These are phyloP conservation scores for Drosophila kanapiae DNA, from an alignment of 1,140 invertebrate species.

Conservation along the genomic window DNA sequence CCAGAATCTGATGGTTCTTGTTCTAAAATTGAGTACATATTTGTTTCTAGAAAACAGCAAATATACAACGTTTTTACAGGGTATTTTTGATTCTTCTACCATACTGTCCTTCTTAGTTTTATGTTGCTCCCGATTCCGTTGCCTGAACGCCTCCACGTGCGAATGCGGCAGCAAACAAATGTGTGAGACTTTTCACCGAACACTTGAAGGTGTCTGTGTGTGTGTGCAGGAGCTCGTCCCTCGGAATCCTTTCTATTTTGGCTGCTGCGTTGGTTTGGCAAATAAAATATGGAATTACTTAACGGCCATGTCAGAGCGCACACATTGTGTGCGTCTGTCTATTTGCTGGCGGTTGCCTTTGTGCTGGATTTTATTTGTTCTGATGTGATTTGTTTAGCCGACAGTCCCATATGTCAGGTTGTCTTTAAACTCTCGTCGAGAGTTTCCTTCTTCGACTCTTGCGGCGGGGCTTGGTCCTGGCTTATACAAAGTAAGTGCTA, in stretches of 20 bases:
- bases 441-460: constrained; percentile 7
- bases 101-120: not conserved
- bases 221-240: not conserved
- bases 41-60: not conserved
- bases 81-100: not conserved
- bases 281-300: constrained; percentile 84
- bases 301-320: constrained; percentile 55
- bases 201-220: constrained; percentile 22
- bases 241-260: constrained; percentile 54
- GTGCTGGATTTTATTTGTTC: constrained; percentile 75
- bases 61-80: not conserved
- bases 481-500: constrained; percentile 54
- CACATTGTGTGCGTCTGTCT: constrained; percentile 53
- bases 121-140: constrained; percentile 8
- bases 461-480: not conserved
- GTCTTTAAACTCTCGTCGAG: constrained; percentile 68
- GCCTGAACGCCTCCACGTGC: constrained; percentile 51
- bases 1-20: too few species aligned
- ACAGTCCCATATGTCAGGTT: constrained; percentile 61
- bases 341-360: constrained; percentile 73
- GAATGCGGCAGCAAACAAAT: constrained; percentile 76
- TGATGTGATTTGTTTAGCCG: constrained; percentile 80
- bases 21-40: too few species aligned
- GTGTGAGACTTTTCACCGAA: constrained; percentile 42
- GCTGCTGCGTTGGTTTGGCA: constrained; percentile 43